These are phyloP conservation scores for Oreotrochilus melanogaster DNA, from an alignment of 2,113 vertebrate genomes.

Conservation along the genomic window DNA sequence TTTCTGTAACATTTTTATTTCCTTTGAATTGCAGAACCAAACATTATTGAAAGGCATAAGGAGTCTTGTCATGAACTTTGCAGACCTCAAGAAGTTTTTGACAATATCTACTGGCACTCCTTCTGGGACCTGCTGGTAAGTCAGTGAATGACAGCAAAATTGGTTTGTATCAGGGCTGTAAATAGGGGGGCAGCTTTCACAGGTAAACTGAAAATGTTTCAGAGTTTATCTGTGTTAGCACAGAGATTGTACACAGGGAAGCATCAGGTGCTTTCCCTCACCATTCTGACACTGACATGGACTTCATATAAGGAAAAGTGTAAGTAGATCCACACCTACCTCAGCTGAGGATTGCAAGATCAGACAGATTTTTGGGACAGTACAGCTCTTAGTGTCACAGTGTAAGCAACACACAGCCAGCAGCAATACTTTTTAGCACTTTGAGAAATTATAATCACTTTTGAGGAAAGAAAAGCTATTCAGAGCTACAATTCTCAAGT, in stretches of 20 bases:
- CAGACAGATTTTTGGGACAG: neutral
- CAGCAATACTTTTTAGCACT: neutral
- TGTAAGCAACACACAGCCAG: neutral
- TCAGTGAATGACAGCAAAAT: neutral
- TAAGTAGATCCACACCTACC: neutral
- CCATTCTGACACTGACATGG: neutral
- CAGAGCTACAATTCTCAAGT: neutral
- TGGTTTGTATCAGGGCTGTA: neutral
- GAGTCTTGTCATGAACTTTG: neutral
- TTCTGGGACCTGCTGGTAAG: neutral
- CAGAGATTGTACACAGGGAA: neutral
- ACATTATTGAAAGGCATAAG: neutral
- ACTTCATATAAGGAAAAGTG: fast-evolving
- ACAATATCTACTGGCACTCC: neutral
- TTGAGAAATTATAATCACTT: neutral
- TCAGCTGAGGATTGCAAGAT: neutral
- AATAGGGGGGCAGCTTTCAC: neutral
- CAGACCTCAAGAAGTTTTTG: neutral
- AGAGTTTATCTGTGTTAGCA: neutral
- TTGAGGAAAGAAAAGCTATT: fast-evolving
- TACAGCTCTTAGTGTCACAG: neutral
- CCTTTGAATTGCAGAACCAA: neutral
- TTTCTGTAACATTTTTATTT: neutral
- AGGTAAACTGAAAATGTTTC: neutral
- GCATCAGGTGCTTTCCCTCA: neutral